Conservation (phyloP, 2,797 vertebrate genomes). For the Anomalospiza imberbis region DNA sequence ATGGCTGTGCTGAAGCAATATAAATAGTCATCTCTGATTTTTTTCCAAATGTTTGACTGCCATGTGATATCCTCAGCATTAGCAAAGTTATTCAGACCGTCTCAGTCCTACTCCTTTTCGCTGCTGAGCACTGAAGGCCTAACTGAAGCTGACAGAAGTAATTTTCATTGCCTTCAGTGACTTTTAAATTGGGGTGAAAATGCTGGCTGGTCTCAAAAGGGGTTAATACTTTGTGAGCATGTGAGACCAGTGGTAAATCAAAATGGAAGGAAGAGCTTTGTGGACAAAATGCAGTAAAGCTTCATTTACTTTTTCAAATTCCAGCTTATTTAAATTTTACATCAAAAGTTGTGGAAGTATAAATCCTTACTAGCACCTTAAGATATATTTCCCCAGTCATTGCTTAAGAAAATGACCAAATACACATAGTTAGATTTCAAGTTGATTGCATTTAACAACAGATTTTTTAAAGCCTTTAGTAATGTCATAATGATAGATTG, state of each 20-base stretch:
- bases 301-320: background rate
- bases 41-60: background rate
- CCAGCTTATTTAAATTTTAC: background rate
- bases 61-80: background rate
- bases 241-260: background rate
- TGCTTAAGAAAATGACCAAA: background rate
- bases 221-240: background rate
- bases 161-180: background rate
- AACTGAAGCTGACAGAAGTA: background rate
- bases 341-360: background rate
- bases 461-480: constrained; percentile 33
- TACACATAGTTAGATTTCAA: constrained; percentile 32
- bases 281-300: background rate
- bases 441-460: constrained; percentile 35
- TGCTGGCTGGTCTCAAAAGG: background rate
- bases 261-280: background rate
- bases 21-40: background rate
- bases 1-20: background rate
- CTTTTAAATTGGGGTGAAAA: background rate
- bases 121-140: background rate
- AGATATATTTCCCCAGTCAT: background rate
- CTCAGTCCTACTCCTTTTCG: background rate
- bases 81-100: background rate
- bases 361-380: background rate
- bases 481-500: constrained; percentile 53